Conservation (phyloP, 1,140 invertebrate genomes). For the Anadara kagoshimensis region DNA sequence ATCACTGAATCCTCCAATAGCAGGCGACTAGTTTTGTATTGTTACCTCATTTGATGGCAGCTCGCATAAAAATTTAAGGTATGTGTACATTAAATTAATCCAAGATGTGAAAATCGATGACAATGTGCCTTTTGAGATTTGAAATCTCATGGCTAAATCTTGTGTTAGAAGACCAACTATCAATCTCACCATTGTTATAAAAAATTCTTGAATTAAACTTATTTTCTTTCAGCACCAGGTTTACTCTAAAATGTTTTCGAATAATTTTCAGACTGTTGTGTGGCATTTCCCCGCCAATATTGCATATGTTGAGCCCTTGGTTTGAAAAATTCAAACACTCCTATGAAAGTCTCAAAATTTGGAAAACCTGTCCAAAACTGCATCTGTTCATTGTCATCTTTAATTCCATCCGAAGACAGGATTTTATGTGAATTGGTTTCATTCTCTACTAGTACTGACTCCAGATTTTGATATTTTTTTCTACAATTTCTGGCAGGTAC, state of each 20-base stretch:
- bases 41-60: neutral
- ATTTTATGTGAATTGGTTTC: neutral
- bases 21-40: neutral
- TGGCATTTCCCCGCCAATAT: constrained; percentile 3
- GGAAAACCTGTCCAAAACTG: constrained; percentile 1
- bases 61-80: neutral
- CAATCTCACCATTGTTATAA: neutral
- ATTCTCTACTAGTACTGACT: neutral
- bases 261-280: too few species aligned
- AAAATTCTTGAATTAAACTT: neutral
- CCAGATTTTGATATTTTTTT: neutral
- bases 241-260: neutral
- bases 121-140: neutral
- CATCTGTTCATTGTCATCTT: neutral
- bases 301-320: neutral
- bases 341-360: constrained; percentile 1
- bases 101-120: neutral
- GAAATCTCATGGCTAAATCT: neutral
- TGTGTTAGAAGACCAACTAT: neutral
- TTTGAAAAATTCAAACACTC: too few species aligned
- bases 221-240: neutral
- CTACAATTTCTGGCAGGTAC: constrained; percentile 5
- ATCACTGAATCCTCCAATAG: neutral
- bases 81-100: neutral
- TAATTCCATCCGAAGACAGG: neutral